These are phyloP conservation scores for Ommatoiulus sabulosus DNA, from an alignment of 2,888 invertebrate species.

Conservation along the genomic window DNA sequence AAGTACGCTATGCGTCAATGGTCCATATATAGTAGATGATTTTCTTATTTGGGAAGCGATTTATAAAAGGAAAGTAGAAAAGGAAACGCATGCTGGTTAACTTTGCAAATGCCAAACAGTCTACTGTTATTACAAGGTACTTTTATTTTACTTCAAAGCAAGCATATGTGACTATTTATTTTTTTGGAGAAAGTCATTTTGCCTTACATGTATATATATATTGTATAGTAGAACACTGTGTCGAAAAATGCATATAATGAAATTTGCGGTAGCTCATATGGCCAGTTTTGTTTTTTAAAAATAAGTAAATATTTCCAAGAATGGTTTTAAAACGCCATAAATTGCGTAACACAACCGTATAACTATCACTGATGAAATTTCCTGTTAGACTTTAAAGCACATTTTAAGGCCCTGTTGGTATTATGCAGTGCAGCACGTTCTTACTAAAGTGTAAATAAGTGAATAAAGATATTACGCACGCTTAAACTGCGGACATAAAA, in stretches of 20 bases:
- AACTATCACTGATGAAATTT: neutral
- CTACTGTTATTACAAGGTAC: neutral
- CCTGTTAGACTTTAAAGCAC: neutral
- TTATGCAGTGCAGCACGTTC: neutral
- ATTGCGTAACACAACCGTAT: neutral
- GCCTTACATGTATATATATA: neutral
- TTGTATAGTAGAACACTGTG: no score
- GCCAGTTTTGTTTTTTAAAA: neutral
- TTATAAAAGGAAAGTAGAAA: no score
- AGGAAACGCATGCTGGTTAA: neutral
- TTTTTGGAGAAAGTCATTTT: neutral
- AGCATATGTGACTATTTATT: neutral
- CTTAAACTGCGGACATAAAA: neutral
- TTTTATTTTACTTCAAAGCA: neutral
- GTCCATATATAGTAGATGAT: no score
- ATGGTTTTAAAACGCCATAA: neutral
- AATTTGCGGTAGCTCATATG: no score
- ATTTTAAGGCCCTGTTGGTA: neutral
- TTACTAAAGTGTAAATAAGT: neutral
- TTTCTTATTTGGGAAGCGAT: no score
- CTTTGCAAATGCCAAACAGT: neutral
- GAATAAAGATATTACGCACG: neutral
- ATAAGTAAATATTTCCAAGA: neutral
- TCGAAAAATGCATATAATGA: no score
- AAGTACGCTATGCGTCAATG: no score